Conservation (phyloP, 2,888 invertebrate species). For the Aleiodes testaceus region DNA sequence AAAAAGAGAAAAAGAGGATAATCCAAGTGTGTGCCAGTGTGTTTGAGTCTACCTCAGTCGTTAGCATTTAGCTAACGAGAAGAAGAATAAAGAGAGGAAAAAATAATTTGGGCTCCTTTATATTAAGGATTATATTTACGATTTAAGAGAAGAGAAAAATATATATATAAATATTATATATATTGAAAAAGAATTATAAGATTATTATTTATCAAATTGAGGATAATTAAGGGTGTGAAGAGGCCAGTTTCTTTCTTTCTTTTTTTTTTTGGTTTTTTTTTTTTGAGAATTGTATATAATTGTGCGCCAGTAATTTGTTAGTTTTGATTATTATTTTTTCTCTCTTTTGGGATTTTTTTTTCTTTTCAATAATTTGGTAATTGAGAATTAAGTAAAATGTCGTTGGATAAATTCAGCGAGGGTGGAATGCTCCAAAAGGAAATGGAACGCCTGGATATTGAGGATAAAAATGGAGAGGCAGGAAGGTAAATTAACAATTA, state of each 20-base stretch:
- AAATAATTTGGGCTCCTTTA: slow-evolving; percentile 45
- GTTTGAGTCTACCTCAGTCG: slow-evolving; percentile 56
- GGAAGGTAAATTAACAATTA: slow-evolving; percentile 63
- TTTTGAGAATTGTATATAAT: slow-evolving; percentile 20
- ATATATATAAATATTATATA: slow-evolving; percentile 44
- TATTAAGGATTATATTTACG: slow-evolving; percentile 42
- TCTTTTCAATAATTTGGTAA: slow-evolving; percentile 29
- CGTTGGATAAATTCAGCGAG: slow-evolving; percentile 70
- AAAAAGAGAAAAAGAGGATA: slow-evolving; percentile 51
- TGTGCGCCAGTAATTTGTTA: slow-evolving; percentile 44
- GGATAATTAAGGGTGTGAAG: slow-evolving; percentile 32
- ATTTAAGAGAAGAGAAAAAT: slow-evolving; percentile 47
- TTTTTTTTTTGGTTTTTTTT: neutral
- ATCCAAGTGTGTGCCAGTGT: slow-evolving; percentile 59
- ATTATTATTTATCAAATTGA: slow-evolving; percentile 49
- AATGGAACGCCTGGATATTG: slow-evolving; percentile 69
- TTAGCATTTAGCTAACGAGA: slow-evolving; percentile 48
- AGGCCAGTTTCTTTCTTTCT: slow-evolving; percentile 26
- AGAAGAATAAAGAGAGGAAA: neutral
- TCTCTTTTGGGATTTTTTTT: neutral
- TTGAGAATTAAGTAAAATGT: slow-evolving; percentile 56
- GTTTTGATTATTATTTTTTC: neutral
- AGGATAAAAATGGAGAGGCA: slow-evolving; percentile 69
- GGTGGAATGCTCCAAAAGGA: slow-evolving; percentile 67
- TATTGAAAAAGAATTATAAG: slow-evolving; percentile 46